phyloP scores from a whole-genome alignment of 2,113 vertebrate species.

The Paraplagusia blochii region DNA sequence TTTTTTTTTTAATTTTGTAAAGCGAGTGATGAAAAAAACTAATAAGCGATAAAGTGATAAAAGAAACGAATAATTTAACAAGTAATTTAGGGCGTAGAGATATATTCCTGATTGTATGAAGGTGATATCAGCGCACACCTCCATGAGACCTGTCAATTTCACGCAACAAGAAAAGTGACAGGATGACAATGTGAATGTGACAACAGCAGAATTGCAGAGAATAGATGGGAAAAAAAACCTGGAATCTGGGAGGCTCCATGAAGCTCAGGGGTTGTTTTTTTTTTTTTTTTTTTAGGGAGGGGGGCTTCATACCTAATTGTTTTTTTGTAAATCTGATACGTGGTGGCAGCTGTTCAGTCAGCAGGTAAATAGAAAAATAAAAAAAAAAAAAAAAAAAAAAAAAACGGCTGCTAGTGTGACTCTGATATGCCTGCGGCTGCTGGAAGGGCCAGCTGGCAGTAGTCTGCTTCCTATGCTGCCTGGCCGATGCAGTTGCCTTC shows the following conservation, averaged over 20 bases:
- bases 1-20: too few species aligned
- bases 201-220: conserved; percentile 44
- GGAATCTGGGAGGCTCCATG: conserved; percentile 17
- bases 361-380: too few species aligned
- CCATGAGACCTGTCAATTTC: conserved; percentile 50
- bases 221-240: conserved; percentile 47
- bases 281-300: conserved; percentile 11
- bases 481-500: conserved; percentile 49
- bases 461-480: conserved; percentile 47
- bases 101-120: too few species aligned
- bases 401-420: conserved; percentile 71
- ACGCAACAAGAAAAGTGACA: conserved; percentile 61
- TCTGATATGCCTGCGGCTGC: conserved; percentile 50
- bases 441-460: conserved; percentile 70
- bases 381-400: too few species aligned
- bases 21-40: too few species aligned
- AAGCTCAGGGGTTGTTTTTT: conserved; percentile 29
- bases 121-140: conserved; percentile 48
- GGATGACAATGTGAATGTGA: conserved; percentile 50
- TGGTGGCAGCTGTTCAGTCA: too few species aligned
- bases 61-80: conserved; percentile 3
- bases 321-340: too few species aligned
- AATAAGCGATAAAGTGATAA: conserved; percentile 17
- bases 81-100: too few species aligned
- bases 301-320: too few species aligned